Base-by-base conservation (phyloP, 2,797 vertebrate species). In the Aulostomus chinensis region DNA sequence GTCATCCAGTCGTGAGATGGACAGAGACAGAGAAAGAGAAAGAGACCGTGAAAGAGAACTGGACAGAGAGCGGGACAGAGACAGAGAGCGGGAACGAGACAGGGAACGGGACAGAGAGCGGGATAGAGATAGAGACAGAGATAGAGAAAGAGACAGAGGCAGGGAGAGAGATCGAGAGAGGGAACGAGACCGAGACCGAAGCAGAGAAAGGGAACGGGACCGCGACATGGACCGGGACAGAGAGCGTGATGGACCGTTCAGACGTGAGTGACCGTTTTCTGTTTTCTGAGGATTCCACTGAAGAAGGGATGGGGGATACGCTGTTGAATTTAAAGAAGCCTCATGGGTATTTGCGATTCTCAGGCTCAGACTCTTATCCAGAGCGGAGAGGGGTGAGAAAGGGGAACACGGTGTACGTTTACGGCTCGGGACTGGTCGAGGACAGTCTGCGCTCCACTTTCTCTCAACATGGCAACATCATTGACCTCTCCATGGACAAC, bases 321-420 rank as follows among this genome's bases (percentile, higher is more conserved):
- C 6, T 6, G 20, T 21, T 3, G 20, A 21, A 21, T 21, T 21
- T 3, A 21, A 21, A 21, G 6, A 21, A 21, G 20, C 6, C 24
- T 7, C 21, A 22, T 4, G 4, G 24, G 4, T 15, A 1, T 25
- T 8, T 35, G 2, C 52, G 51, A 1, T 36, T 50, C 11, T 4
- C 57, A 96, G 94, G 94, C 5, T 95, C 94, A 0, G 95, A 96
- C 79, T 94, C 94, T 0, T 94, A 94, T 71, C 93, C 95, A 0
- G 95, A 97, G 54, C 87, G 90, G 4, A 85, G 93, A 29, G 85
- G 91, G 2, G 92, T 93, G 4, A 88, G 94, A 6, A 96, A 97
- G 66, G 96, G 96, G 11, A 98, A 98, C 12, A 98, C 95, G 0
- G 91, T 98, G 10, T 97, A 96, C 1, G 94, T 98, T 28, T 90